Conservation (phyloP, 2,888 invertebrate species). For the Lacanobia wlatinum region DNA sequence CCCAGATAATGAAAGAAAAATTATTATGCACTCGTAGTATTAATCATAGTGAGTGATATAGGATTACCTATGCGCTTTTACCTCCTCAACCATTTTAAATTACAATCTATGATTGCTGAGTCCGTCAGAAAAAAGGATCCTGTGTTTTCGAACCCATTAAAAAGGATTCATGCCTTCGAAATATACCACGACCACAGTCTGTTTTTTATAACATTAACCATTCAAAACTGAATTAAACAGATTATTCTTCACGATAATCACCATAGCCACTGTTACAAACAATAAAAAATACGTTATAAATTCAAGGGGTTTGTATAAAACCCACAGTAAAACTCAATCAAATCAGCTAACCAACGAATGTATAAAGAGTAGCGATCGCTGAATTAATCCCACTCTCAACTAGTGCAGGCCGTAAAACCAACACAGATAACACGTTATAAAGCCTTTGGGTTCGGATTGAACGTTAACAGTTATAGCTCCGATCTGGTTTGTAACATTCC, state of each 20-base stretch:
- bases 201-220: not conserved
- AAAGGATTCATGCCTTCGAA: not conserved
- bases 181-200: not conserved
- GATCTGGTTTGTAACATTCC: conserved; percentile 60
- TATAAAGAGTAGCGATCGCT: conserved; percentile 49
- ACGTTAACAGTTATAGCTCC: conserved; percentile 62
- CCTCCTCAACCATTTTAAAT: not conserved
- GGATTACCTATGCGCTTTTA: not conserved
- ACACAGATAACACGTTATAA: conserved; percentile 57
- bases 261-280: not conserved
- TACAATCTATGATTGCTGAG: not conserved
- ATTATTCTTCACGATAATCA: not conserved
- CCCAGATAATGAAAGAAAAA: not conserved
- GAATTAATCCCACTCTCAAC: conserved; percentile 58
- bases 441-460: conserved; percentile 60
- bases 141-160: not conserved
- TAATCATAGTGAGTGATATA: no score
- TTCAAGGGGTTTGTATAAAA: not conserved
- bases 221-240: not conserved
- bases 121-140: not conserved
- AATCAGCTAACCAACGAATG: conserved; percentile 52
- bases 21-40: no score
- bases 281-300: conserved; percentile 11
- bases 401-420: conserved; percentile 62
- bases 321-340: conserved; percentile 48